phyloP scores from a whole-genome alignment of 2,888 invertebrate species.

The Sesamia inferens region DNA sequence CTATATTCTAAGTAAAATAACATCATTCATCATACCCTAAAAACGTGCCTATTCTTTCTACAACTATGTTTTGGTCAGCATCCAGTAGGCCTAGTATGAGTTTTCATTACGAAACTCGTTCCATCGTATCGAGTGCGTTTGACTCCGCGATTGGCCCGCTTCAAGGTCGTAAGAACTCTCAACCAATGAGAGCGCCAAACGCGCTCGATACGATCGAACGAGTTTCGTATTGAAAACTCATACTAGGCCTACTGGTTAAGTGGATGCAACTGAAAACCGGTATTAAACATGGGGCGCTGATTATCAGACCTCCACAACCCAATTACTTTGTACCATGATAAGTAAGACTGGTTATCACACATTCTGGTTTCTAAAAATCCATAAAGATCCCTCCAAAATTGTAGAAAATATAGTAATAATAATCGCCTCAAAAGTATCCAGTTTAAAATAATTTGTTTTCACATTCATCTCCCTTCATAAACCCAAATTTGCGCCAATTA shows the following conservation, averaged over 20 bases:
- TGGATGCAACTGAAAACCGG: too few species aligned
- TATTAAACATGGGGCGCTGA: background rate
- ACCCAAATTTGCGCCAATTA: constrained; percentile 83
- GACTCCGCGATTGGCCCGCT: too few species aligned
- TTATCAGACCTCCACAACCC: background rate
- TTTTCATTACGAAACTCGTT: too few species aligned
- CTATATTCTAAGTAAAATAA: background rate
- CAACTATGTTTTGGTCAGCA: background rate
- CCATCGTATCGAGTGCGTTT: too few species aligned
- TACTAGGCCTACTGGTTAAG: too few species aligned
- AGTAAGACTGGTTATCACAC: background rate
- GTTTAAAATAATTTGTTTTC: constrained; percentile 72
- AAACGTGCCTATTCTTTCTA: background rate
- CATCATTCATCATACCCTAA: background rate
- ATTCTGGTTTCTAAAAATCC: background rate
- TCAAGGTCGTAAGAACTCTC: too few species aligned
- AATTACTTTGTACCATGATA: background rate
- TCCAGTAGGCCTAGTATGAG: too few species aligned
- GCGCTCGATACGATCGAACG: too few species aligned
- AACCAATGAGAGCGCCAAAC: too few species aligned
- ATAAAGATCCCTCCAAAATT: background rate
- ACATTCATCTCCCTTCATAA: constrained; percentile 65
- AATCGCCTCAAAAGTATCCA: constrained; percentile 58
- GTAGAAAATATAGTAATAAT: constrained; percentile 51
- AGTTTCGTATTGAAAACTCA: too few species aligned